Percentiles rank a stretch among this genome's conserved stretches.
These are phyloP conservation scores for Miichthys miiuy DNA, from an alignment of 2,797 vertebrate genomes.

Conservation along the genomic window DNA sequence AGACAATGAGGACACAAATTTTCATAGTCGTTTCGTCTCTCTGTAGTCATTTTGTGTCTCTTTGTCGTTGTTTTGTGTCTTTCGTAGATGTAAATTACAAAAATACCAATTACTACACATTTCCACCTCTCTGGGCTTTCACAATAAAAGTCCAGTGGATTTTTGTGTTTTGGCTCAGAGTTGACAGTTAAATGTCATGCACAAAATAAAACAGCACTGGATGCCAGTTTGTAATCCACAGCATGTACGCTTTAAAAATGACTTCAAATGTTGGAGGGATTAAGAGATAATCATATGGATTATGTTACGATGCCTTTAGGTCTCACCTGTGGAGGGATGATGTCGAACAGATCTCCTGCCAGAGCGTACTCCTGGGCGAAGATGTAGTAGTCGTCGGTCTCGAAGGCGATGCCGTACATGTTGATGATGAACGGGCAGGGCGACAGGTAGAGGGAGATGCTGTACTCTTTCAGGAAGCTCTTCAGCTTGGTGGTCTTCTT, in stretches of 20 bases:
- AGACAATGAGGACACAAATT: too few relatives aligned
- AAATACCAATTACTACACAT: background rate
- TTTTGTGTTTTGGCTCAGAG: constrained; percentile 14
- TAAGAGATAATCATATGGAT: constrained; percentile 11
- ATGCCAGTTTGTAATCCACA: background rate
- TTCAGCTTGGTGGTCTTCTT: constrained; percentile 89
- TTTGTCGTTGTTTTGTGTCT: too few relatives aligned
- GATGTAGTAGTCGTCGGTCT: constrained; percentile 86
- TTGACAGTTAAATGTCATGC: constrained; percentile 6
- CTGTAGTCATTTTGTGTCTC: too few relatives aligned
- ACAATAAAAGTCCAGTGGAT: background rate
- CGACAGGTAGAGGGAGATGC: constrained; percentile 87
- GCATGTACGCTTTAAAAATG: background rate
- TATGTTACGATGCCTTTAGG: background rate
- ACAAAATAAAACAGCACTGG: background rate
- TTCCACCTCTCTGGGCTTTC: background rate
- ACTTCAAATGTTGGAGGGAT: background rate
- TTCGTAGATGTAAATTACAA: too few relatives aligned
- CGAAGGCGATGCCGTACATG: constrained; percentile 88
- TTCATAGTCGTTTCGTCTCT: too few relatives aligned
- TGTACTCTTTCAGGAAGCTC: constrained; percentile 87
- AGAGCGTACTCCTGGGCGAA: constrained; percentile 88
- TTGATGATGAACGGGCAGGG: constrained; percentile 88
- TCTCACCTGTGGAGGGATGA: constrained; percentile 88
- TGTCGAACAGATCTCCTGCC: constrained; percentile 88